Conservation (phyloP, 2,113 vertebrate species). For the Zosterops borbonicus region DNA sequence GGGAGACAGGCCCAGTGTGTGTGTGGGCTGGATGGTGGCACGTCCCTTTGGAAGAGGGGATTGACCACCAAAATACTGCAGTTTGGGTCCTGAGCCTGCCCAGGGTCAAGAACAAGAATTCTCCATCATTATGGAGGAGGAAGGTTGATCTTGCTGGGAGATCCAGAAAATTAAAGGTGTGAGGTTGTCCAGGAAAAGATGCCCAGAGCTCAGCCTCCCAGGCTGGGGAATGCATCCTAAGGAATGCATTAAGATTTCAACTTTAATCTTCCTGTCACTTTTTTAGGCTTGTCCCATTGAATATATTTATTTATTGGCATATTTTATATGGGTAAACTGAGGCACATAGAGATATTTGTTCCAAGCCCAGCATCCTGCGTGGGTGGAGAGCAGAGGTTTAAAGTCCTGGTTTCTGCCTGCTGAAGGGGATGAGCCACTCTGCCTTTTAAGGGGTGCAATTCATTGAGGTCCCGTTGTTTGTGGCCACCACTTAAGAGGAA, state of each 20-base stretch:
- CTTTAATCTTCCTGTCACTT: not conserved
- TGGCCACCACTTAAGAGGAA: not conserved
- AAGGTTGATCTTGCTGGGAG: not conserved
- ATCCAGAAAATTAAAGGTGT: not conserved
- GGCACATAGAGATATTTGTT: rapidly evolving
- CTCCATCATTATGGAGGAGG: not conserved
- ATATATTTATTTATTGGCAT: not conserved
- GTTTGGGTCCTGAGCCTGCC: not conserved
- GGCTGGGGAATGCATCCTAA: not conserved
- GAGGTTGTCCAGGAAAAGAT: not conserved
- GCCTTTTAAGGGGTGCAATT: not conserved
- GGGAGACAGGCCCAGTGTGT: not conserved
- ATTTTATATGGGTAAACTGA: not conserved
- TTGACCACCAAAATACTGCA: not conserved
- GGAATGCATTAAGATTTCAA: not conserved
- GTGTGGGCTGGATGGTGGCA: not conserved
- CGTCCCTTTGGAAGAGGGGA: not conserved
- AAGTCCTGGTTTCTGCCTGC: not conserved
- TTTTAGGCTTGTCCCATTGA: not conserved
- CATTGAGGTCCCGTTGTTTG: not conserved
- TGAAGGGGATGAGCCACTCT: not conserved
- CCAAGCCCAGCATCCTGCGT: rapidly evolving
- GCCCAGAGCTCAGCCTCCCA: not conserved
- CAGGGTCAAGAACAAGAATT: not conserved
- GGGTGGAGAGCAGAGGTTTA: not conserved